Base-by-base conservation (phyloP, 2,888 invertebrate genomes). In the Lymantria monacha region DNA sequence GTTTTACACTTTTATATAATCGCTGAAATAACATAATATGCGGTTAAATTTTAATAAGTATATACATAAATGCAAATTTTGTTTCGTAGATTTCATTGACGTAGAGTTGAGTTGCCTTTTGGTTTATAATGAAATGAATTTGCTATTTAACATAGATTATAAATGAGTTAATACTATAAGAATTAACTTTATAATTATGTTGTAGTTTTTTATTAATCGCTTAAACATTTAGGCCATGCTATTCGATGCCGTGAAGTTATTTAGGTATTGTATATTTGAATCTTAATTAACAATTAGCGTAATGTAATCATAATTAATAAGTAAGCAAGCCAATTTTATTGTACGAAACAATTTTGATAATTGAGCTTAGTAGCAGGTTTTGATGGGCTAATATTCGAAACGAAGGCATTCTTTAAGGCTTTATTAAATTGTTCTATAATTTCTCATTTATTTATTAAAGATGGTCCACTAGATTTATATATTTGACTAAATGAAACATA, bases 11-110 rank as follows among this genome's bases (percentile, higher is more conserved):
- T 54, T 57, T 49, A 58, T 59, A 66, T 61, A 63, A 59, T 56
- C 47, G 55, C 55, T 62, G 57, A 56, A 66, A 59, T 62, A 61
- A 57, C 56, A 59, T 62, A 56, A 57, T 64, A 54, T 63, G 61
- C 53, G 61, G 57, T 59, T 53, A 61, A 55, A 56, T 61, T 69
- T 59, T 61, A 72, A 67, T 72, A 67, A 70, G 63, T 61, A 69
- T 65, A n/a, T n/a, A n/a, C n/a, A n/a, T 55, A 65, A 72, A 75
- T 70, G 66, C 51, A 71, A 73, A 76, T 72, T 66, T 65, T 53
- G 55, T 63, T 64, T 65, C 55, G 62, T 46, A 60, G 64, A 67
- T 72, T 69, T 67, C 64, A 63, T 63, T 69, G 66, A 66, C 60
- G 66, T 58, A 51, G 57, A 67, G 61, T 67, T 65, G 67, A 57